Percentiles rank a stretch among this genome's conserved stretches.
Conservation (phyloP, 1,140 invertebrate species). For the Drosophila repleta region DNA sequence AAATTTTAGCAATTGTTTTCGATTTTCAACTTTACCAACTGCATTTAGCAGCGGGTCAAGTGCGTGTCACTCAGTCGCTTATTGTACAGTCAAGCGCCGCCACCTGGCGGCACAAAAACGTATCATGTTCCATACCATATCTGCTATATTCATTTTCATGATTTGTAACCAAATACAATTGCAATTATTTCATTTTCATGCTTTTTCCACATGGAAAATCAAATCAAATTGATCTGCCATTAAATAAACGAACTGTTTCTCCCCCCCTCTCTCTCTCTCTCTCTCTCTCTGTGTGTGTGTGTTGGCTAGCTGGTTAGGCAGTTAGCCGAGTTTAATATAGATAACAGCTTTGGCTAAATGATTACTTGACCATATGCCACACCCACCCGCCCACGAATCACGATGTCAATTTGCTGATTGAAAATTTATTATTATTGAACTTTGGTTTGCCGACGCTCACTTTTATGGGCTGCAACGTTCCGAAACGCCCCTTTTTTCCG, state of each 20-base stretch:
- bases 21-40: too few species aligned
- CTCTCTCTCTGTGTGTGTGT: too few species aligned
- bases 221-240: not conserved
- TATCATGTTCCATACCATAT: too few species aligned
- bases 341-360: conserved; percentile 71
- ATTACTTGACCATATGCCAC: conserved; percentile 59
- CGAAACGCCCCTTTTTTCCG: conserved; percentile 27
- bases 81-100: too few species aligned
- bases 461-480: conserved; percentile 45
- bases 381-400: conserved; percentile 50
- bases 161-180: not conserved
- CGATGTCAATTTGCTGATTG: conserved; percentile 77
- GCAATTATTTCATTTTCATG: not conserved
- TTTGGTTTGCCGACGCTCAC: conserved; percentile 27
- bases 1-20: too few species aligned
- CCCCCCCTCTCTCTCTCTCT: too few species aligned
- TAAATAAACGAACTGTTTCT: not conserved
- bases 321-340: conserved; percentile 60
- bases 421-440: conserved; percentile 71
- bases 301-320: conserved; percentile 1
- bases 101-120: too few species aligned
- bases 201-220: not conserved
- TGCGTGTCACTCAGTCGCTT: too few species aligned
- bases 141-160: too few species aligned
- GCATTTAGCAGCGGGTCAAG: too few species aligned